Conservation (phyloP, 2,113 vertebrate species). For the Protobothrops mucrosquamatus region DNA sequence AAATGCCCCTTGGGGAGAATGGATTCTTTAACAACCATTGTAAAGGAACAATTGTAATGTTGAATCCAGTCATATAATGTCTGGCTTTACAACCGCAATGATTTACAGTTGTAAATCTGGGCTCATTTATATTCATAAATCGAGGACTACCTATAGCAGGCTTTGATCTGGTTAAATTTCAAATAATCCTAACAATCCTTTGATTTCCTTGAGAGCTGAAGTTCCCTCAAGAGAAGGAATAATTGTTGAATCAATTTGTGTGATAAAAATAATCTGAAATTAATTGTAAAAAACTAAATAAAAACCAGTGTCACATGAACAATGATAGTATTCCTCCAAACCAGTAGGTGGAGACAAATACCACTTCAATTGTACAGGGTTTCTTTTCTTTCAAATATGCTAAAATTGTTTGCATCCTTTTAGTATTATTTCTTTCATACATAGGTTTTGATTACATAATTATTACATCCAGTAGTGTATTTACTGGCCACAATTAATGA, state of each 20-base stretch:
- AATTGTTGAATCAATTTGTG: neutral
- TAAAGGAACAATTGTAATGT: neutral
- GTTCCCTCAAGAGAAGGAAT: neutral
- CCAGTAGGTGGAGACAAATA: slow-evolving; percentile 68
- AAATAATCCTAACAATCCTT: neutral
- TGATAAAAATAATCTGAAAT: neutral
- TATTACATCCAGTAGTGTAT: neutral
- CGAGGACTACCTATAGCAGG: neutral
- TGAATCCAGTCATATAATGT: neutral
- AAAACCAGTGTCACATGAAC: neutral
- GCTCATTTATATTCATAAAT: neutral
- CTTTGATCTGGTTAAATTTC: neutral
- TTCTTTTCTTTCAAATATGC: neutral
- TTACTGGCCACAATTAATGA: neutral
- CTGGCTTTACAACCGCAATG: neutral
- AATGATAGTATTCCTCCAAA: slow-evolving; percentile 42
- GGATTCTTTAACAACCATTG: neutral
- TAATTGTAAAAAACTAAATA: neutral
- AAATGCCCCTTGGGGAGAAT: neutral
- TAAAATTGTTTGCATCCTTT: neutral
- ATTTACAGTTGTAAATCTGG: neutral
- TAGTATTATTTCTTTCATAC: neutral
- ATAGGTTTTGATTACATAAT: neutral
- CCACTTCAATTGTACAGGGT: slow-evolving; percentile 45
- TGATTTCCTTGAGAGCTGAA: neutral